A percentile compares a stretch with the other conserved stretches of the same genome.
These are phyloP conservation scores for Ochlodes sylvanus DNA, from an alignment of 2,888 invertebrate species.

Conservation along the genomic window DNA sequence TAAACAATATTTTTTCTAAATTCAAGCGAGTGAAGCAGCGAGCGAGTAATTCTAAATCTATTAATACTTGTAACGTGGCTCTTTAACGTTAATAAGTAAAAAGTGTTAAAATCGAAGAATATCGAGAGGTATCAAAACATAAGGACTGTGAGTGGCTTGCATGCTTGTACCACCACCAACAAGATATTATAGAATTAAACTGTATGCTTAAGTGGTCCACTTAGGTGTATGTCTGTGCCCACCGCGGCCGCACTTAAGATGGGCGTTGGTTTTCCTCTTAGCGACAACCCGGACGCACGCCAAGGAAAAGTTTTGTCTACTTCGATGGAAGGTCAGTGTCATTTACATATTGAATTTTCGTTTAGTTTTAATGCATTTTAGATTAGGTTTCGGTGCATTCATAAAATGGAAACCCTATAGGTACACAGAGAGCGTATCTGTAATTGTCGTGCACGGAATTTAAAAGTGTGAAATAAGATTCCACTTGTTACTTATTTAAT, in stretches of 20 bases:
- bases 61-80: too few relatives aligned
- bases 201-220: slow-evolving; percentile 34
- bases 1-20: too few relatives aligned
- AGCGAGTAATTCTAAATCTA: too few relatives aligned
- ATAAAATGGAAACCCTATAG: too few relatives aligned
- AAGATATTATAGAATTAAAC: slow-evolving; percentile 22
- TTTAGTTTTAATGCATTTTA: background rate
- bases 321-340: slow-evolving; percentile 79
- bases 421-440: too few relatives aligned
- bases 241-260: slow-evolving; percentile 94
- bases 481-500: too few relatives aligned
- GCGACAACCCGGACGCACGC: slow-evolving; percentile 89
- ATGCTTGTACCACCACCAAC: slow-evolving; percentile 17
- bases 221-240: slow-evolving; percentile 90
- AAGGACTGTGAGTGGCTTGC: background rate
- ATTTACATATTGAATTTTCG: background rate
- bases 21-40: too few relatives aligned
- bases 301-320: slow-evolving; percentile 88
- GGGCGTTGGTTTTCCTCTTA: slow-evolving; percentile 93
- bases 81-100: background rate
- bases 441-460: too few relatives aligned
- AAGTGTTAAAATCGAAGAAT: background rate
- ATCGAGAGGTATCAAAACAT: background rate
- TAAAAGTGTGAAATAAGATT: too few relatives aligned
- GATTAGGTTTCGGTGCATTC: too few relatives aligned